phyloP scores from a whole-genome alignment of 2,797 vertebrate species.

The Bovichtus variegatus region DNA sequence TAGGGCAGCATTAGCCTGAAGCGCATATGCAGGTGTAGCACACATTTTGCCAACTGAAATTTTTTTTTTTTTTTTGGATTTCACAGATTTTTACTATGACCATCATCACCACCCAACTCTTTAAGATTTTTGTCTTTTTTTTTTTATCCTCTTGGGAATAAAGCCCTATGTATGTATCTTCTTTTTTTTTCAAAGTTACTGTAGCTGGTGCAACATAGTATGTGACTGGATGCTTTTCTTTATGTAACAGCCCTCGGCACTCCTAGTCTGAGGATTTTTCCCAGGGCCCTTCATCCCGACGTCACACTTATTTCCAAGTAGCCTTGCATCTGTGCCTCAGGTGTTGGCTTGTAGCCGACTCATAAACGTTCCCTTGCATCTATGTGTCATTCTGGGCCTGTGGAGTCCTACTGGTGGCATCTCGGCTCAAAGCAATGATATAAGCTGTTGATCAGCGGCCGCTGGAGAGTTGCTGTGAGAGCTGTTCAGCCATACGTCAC shows the following conservation, averaged over 20 bases:
- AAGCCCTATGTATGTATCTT: neutral
- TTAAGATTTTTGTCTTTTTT: neutral
- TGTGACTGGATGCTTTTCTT: neutral
- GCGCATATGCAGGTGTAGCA: neutral
- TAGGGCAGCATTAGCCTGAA: constrained; percentile 22
- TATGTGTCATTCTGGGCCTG: constrained; percentile 22
- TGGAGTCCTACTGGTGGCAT: constrained; percentile 24
- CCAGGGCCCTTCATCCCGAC: neutral
- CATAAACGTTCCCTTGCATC: constrained; percentile 8
- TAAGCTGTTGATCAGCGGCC: constrained; percentile 40
- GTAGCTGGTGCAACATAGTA: neutral
- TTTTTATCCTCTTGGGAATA: neutral
- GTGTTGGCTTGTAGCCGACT: constrained; percentile 19
- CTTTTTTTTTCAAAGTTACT: neutral
- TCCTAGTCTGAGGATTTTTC: neutral
- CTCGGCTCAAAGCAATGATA: constrained; percentile 41
- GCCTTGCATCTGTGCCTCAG: neutral
- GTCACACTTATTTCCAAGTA: constrained; percentile 24
- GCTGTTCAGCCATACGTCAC: constrained; percentile 16
- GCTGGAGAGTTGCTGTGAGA: constrained; percentile 34
- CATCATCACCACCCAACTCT: neutral
- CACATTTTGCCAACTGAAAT: neutral
- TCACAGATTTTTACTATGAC: neutral
- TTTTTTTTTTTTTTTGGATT: too few relatives aligned
- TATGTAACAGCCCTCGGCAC: neutral